phyloP scores from a whole-genome alignment of 2,888 invertebrate species.

The Crematogaster levior region DNA sequence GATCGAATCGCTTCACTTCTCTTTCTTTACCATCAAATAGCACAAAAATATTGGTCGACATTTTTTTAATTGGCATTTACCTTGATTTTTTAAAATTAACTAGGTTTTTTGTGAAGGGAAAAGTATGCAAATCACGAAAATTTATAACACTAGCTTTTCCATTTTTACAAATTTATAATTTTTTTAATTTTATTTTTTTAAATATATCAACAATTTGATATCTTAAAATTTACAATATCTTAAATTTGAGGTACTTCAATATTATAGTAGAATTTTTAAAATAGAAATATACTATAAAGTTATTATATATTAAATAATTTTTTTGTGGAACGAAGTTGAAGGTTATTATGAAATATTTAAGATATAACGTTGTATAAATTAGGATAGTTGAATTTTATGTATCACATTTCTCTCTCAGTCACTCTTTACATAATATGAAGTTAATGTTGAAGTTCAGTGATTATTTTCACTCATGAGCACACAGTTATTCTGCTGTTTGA shows the following conservation, averaged over 20 bases:
- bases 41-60: constrained; percentile 55
- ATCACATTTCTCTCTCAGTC: background rate
- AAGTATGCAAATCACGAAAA: constrained; percentile 45
- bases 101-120: constrained; percentile 58
- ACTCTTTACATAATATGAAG: background rate
- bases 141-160: constrained; percentile 20
- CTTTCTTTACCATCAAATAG: background rate
- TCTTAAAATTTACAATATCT: background rate
- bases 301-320: too few relatives aligned
- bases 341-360: constrained; percentile 3
- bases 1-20: constrained; percentile 38
- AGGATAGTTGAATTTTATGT: background rate
- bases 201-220: background rate
- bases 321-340: background rate
- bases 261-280: background rate
- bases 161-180: constrained; percentile 34
- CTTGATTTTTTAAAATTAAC: constrained; percentile 52
- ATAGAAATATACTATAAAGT: too few relatives aligned
- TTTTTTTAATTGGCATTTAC: constrained; percentile 62
- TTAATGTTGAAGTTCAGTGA: background rate
- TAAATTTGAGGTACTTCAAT: background rate
- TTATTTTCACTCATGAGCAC: background rate
- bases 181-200: too few relatives aligned
- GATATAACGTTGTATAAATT: background rate
- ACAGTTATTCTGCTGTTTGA: background rate